Percentiles rank a stretch among this genome's conserved stretches.
Evolutionary conservation across 2,888 invertebrate genomes (phyloP).

Genomic region (Sinodicranocentrus sp.): DNA sequence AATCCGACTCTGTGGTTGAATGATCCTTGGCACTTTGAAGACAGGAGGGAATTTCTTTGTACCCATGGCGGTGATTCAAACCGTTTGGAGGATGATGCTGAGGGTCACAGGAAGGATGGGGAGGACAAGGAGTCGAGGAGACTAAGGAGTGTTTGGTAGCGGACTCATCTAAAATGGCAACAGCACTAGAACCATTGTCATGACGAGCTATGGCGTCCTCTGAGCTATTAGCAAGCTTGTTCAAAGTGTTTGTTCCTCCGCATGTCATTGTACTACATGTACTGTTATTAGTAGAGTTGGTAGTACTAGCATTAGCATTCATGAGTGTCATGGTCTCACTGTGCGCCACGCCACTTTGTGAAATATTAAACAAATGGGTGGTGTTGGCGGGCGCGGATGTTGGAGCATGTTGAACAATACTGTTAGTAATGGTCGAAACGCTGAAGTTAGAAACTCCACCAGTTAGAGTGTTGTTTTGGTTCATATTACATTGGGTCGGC

Average conservation of each 20-base stretch:
- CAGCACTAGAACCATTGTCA: slow-evolving; percentile 30
- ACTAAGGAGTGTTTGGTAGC: slow-evolving; percentile 38
- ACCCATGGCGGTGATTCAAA: slow-evolving; percentile 71
- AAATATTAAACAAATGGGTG: background rate
- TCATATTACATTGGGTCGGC: slow-evolving; percentile 39
- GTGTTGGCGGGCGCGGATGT: slow-evolving; percentile 1
- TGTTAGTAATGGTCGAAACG: slow-evolving; percentile 60
- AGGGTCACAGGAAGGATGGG: slow-evolving; percentile 46
- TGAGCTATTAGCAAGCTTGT: slow-evolving; percentile 21
- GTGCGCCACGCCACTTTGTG: background rate
- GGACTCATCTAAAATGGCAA: slow-evolving; percentile 40
- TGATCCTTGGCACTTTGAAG: background rate
- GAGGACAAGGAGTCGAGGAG: slow-evolving; percentile 45
- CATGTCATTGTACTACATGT: slow-evolving; percentile 14
- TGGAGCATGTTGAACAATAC: slow-evolving; percentile 40
- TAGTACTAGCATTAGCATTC: slow-evolving; percentile 50
- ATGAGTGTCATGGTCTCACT: background rate
- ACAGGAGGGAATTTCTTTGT: background rate
- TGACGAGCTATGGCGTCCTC: slow-evolving; percentile 48
- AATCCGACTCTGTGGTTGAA: background rate
- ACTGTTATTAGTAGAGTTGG: slow-evolving; percentile 64
- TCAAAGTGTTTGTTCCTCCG: background rate
- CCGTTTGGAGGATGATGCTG: slow-evolving; percentile 28
- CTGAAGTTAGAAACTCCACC: slow-evolving; percentile 56
- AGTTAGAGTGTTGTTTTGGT: slow-evolving; percentile 48